Evolutionary conservation across 1,140 invertebrate species (phyloP).

Genomic region (Caerostris darwini): DNA sequence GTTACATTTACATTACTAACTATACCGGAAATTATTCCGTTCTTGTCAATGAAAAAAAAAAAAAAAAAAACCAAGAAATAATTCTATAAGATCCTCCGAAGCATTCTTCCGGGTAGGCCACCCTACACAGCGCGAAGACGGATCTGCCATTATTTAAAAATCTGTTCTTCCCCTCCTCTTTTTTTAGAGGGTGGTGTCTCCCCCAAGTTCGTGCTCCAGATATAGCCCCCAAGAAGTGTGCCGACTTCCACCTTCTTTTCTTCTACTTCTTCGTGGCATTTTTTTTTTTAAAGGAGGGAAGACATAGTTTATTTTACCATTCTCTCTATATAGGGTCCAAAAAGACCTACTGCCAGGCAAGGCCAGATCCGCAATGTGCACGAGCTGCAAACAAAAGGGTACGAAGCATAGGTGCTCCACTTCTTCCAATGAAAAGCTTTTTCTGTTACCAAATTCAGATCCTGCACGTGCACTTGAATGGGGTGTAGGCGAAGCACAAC

Average conservation of each 20-base stretch:
- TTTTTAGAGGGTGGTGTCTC: neutral
- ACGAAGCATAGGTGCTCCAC: constrained; percentile 42
- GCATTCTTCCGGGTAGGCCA: constrained; percentile 53
- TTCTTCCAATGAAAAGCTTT: neutral
- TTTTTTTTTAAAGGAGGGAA: neutral
- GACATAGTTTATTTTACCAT: constrained; percentile 14
- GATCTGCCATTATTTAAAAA: constrained; percentile 53
- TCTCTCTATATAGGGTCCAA: neutral
- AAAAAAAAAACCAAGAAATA: neutral
- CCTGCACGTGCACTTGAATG: constrained; percentile 15
- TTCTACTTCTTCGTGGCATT: neutral
- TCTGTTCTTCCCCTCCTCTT: neutral
- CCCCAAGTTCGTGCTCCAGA: constrained; percentile 59
- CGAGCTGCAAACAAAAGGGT: neutral
- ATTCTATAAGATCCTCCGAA: neutral
- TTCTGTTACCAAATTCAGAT: neutral
- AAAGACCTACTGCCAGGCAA: neutral
- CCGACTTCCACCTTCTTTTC: constrained; percentile 63
- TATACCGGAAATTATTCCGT: constrained; percentile 57
- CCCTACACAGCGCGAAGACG: constrained; percentile 54
- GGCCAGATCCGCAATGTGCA: constrained; percentile 65
- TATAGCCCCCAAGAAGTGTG: constrained; percentile 47
- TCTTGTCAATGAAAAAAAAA: neutral
- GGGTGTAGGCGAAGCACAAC: constrained; percentile 63
- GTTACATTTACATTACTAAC: constrained; percentile 30